Conservation (phyloP, 2,797 vertebrate species). For the Myotis findleyi region DNA sequence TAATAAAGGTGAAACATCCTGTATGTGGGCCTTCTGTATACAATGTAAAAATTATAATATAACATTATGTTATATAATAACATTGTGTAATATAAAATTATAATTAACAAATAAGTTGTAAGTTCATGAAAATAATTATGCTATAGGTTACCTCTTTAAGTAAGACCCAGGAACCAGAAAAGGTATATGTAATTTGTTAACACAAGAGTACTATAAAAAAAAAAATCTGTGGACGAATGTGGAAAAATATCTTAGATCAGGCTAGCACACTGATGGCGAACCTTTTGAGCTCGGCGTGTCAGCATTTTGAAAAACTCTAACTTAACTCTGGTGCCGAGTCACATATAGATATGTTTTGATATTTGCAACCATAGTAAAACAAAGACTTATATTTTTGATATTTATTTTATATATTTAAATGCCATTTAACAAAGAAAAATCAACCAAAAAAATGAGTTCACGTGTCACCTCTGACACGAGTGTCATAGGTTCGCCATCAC, state of each 20-base stretch:
- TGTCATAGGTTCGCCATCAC: too few species aligned
- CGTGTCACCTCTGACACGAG: too few species aligned
- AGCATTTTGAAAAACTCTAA: too few species aligned
- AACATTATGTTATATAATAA: background rate
- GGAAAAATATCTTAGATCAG: background rate
- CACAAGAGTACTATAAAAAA: background rate
- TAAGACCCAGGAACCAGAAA: background rate
- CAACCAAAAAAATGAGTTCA: too few species aligned
- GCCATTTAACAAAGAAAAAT: too few species aligned
- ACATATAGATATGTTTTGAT: too few species aligned
- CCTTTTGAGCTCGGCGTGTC: too few species aligned
- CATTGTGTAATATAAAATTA: background rate
- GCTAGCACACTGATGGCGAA: background rate
- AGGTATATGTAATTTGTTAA: background rate
- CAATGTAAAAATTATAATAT: background rate
- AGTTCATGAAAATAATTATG: background rate
- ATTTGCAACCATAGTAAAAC: too few species aligned
- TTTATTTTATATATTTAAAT: too few species aligned
- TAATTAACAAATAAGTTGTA: background rate
- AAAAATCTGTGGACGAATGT: background rate
- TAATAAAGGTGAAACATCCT: background rate
- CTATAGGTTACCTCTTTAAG: background rate
- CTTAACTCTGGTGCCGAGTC: too few species aligned
- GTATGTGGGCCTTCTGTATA: background rate
- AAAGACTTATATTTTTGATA: too few species aligned